phyloP scores from a whole-genome alignment of 64 coral and sea anemone genomes.

The Acropora yongei region DNA sequence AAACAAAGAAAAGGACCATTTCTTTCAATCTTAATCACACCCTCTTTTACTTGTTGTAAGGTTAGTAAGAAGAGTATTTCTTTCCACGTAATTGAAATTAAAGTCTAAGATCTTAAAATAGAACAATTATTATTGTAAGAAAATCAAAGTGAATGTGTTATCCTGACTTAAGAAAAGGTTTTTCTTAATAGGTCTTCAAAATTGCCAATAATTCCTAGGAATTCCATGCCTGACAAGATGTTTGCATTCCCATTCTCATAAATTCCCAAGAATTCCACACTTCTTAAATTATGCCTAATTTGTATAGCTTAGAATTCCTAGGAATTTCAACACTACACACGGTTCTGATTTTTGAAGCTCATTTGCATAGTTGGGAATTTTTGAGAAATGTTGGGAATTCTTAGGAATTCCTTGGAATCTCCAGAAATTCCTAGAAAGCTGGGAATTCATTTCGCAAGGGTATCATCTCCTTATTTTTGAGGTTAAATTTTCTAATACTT shows the following conservation, averaged over 20 bases:
- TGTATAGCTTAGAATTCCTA: background rate
- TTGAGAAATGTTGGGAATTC: background rate
- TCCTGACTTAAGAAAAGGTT: too few relatives aligned
- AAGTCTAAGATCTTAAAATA: too few relatives aligned
- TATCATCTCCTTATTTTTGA: too few relatives aligned
- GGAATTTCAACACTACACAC: too few relatives aligned
- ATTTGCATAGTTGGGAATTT: background rate
- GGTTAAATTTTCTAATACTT: too few relatives aligned
- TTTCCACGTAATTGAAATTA: background rate
- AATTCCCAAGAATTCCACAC: background rate
- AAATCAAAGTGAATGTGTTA: background rate
- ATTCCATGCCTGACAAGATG: too few relatives aligned
- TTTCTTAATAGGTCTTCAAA: too few relatives aligned
- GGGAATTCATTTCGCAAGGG: too few relatives aligned
- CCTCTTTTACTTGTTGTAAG: background rate
- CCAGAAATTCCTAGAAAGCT: too few relatives aligned
- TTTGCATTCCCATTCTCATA: too few relatives aligned
- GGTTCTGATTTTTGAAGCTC: background rate
- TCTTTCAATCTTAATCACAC: background rate
- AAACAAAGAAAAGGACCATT: slow-evolving; percentile 56
- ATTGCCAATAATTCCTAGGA: too few relatives aligned
- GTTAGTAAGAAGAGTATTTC: background rate
- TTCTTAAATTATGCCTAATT: background rate
- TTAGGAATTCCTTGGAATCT: too few relatives aligned
- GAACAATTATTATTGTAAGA: background rate